Base-by-base conservation (phyloP, 1,140 invertebrate genomes). In the Homalodisca vitripennis region DNA sequence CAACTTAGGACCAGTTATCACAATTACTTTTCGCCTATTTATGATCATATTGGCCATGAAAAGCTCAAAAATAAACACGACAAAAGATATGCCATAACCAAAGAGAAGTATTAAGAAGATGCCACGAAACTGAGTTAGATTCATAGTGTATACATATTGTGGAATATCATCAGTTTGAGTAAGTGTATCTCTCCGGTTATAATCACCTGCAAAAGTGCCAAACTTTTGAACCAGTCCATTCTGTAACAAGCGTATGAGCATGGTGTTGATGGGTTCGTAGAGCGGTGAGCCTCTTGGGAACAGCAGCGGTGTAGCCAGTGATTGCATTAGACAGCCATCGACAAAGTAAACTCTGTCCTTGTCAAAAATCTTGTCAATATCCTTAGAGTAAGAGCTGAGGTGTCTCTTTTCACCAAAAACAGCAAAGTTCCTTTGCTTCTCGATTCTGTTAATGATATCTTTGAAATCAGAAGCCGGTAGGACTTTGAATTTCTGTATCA, bases 301-400 rank as follows among this genome's bases (percentile, higher is more conserved):
- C 34, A 74, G 70, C 24, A 74, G 65, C n/a, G 72, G 73, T 3
- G 73, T 74, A 20, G 71, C 70, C n/a, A 73, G 71, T 1, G 73
- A 62, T 41, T 71, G 55, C 66, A 74, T 63, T 41, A 74, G 48
- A 60, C 73, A 74, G 2, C 73, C 73, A 17, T 71, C 71, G n/a
- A 74, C 60, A 34, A 74, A 72, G 12, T 68, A 64, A 24, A 74
- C 66, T 47, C 71, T 74, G 24, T 73, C 73, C 41, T 69, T 74
- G 66, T 63, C 60, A 32, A 72, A 68, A 14, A 62, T 41, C 41
- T 62, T 66, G 0, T 69, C 71, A 22, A 73, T 62, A 0, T 67
- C 67, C 47, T 62, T 72, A 13, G 71, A 71, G 34, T 70, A 70
- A 30, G 69, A 72, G 29, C 68, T 72, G 24, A 73, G 70, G 53